phyloP scores from a whole-genome alignment of 2,797 vertebrate species.

The Pseudochirops cupreus region DNA sequence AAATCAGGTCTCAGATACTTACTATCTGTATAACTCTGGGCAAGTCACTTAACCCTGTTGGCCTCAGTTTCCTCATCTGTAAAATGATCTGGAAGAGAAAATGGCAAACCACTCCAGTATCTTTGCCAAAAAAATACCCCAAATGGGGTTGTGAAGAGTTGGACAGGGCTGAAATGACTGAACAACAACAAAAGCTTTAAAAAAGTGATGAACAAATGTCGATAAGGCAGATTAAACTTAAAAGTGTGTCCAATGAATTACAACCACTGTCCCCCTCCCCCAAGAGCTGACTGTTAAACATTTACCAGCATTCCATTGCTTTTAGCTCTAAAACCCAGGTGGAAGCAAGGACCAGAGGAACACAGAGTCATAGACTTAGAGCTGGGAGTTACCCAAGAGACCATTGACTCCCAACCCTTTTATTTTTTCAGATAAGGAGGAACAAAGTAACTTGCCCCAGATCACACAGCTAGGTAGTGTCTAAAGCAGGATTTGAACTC shows the following conservation, averaged over 20 bases:
- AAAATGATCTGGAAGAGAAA: background rate
- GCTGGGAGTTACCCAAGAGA: background rate
- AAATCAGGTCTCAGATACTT: background rate
- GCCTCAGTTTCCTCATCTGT: background rate
- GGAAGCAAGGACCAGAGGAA: background rate
- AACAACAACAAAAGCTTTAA: background rate
- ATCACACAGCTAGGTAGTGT: background rate
- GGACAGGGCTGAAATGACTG: background rate
- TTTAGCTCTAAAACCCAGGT: background rate
- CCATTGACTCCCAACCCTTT: background rate
- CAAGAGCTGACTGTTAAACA: background rate
- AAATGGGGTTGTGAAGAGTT: background rate
- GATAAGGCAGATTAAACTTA: background rate
- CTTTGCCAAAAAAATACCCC: background rate
- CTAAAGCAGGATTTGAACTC: background rate
- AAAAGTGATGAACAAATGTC: background rate
- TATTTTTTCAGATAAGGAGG: background rate
- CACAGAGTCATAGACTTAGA: background rate
- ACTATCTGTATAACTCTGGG: background rate
- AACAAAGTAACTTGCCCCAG: background rate
- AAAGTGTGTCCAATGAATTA: background rate
- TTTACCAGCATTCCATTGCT: background rate
- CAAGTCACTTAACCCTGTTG: background rate
- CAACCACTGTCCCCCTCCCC: background rate
- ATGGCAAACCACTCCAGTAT: background rate